phyloP scores from a whole-genome alignment of 2,888 invertebrate species.

The Drosophila subsilvestris region DNA sequence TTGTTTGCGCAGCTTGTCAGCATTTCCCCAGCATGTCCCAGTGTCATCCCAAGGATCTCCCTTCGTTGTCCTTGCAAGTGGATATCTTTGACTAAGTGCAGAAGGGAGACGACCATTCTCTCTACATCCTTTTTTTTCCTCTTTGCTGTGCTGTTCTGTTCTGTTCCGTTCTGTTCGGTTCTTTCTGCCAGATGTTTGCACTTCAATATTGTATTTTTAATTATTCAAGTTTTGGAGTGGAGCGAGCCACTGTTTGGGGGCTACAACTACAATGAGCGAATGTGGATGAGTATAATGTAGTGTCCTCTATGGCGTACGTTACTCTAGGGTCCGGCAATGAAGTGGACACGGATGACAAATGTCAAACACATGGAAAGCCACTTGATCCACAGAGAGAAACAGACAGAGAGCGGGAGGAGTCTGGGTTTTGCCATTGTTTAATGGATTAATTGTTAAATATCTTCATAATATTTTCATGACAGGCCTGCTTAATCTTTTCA shows the following conservation, averaged over 20 bases:
- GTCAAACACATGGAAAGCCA: slow-evolving; percentile 54
- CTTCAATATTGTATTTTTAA: slow-evolving; percentile 70
- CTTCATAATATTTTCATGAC: not conserved
- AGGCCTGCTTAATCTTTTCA: not conserved
- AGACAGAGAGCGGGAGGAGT: too few species aligned
- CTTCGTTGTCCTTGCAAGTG: slow-evolving; percentile 54
- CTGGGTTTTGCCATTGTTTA: not conserved
- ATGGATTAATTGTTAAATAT: not conserved
- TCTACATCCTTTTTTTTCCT: slow-evolving; percentile 35
- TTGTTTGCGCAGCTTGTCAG: slow-evolving; percentile 73
- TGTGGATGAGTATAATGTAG: slow-evolving; percentile 52
- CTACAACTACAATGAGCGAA: slow-evolving; percentile 11
- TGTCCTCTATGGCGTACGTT: slow-evolving; percentile 14
- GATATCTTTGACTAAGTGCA: slow-evolving; percentile 71
- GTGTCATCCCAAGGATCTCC: slow-evolving; percentile 40
- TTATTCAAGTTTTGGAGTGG: slow-evolving; percentile 67
- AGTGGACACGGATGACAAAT: slow-evolving; percentile 58
- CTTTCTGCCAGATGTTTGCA: slow-evolving; percentile 62
- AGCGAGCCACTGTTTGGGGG: slow-evolving; percentile 5
- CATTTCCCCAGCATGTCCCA: slow-evolving; percentile 41
- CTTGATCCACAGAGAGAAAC: slow-evolving; percentile 14
- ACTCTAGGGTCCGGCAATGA: slow-evolving; percentile 26
- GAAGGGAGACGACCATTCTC: slow-evolving; percentile 27
- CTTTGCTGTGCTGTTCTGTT: too few species aligned
- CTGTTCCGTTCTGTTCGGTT: not conserved